These are phyloP conservation scores for Amblyjoppa fuscipennis DNA, from an alignment of 2,888 invertebrate genomes.

Conservation along the genomic window DNA sequence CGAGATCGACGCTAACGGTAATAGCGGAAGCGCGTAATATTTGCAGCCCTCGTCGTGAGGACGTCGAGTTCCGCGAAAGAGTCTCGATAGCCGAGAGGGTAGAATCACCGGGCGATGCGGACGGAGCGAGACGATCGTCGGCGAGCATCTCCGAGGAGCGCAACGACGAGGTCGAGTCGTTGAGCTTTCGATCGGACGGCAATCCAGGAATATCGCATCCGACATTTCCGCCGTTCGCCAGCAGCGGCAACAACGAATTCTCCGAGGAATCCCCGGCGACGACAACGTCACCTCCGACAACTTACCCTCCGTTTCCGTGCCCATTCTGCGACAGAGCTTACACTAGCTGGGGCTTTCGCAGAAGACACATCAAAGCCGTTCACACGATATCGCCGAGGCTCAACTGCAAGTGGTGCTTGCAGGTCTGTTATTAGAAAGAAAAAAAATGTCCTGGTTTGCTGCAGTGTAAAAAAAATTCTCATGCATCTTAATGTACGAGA, in stretches of 20 bases:
- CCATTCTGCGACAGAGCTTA: slow-evolving; percentile 89
- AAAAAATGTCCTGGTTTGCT: not conserved
- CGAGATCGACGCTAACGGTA: slow-evolving; percentile 74
- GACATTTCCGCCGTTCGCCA: slow-evolving; percentile 64
- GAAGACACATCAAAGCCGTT: slow-evolving; percentile 88
- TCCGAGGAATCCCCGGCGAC: slow-evolving; percentile 60
- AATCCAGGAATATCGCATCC: slow-evolving; percentile 67
- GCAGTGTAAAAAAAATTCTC: not conserved
- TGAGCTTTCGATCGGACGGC: slow-evolving; percentile 43
- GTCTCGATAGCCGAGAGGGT: slow-evolving; percentile 50
- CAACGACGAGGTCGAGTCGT: slow-evolving; percentile 30
- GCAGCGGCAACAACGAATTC: slow-evolving; percentile 65
- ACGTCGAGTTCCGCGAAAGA: slow-evolving; percentile 46
- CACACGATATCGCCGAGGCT: slow-evolving; percentile 86
- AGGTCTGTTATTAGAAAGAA: slow-evolving; percentile 66
- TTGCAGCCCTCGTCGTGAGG: slow-evolving; percentile 66
- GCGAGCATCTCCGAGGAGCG: slow-evolving; percentile 20
- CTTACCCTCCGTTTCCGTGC: slow-evolving; percentile 87
- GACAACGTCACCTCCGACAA: not conserved
- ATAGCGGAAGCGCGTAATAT: slow-evolving; percentile 76
- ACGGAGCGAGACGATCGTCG: slow-evolving; percentile 29
- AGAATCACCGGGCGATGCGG: slow-evolving; percentile 46
- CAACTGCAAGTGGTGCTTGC: slow-evolving; percentile 87
- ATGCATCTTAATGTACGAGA: not conserved
- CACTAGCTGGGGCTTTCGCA: slow-evolving; percentile 89